Base-by-base conservation (phyloP, 2,113 vertebrate species). In the Sakesphorus luctuosus region DNA sequence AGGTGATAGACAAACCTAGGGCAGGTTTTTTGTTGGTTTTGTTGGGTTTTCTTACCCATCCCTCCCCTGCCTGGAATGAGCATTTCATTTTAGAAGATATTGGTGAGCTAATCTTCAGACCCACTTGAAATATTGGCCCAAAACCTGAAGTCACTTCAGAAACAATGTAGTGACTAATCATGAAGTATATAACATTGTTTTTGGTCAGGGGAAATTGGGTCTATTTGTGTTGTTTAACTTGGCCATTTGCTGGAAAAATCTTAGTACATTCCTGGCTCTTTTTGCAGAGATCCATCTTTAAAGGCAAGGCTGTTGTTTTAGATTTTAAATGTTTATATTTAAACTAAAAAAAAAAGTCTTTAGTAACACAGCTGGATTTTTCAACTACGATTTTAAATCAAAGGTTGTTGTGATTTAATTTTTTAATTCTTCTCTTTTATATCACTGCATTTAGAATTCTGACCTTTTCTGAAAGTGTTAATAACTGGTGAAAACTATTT, bases 221-320 rank as follows among this genome's bases (percentile, higher is more conserved):
- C 40, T 58, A 33, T n/a, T 77, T 74, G 40, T 61, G 10, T 55
- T 97, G 87, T 95, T 97, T 97, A 76, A 84, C 82, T 97, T 95
- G 94, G 94, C 90, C 33, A 49, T 92, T 94, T 82, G 33, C 76
- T 95, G 28, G 35, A 93, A 90, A 95, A 74, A 74, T 38, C 35
- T 89, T 67, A 63, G 69, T 94, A 61, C 87, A 79, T 96, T 96
- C 82, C 90, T 95, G 85, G 76, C 76, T 73, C 24, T 72, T 95
- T 88, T 84, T 62, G 31, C 63, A 61, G 93, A 91, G 67, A 84
- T 73, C 58, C 49, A 59, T 94, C 86, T 91, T 95, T 61, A 91
- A 58, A 76, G 66, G 31, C 44, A 95, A 63, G n/a, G 43, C 63
- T 81, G 15, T 82, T 92, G 77, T 56, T 93, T 50, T 78, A 29